Base-by-base conservation (phyloP, 1,140 invertebrate species). In the Trichogramma pretiosum region DNA sequence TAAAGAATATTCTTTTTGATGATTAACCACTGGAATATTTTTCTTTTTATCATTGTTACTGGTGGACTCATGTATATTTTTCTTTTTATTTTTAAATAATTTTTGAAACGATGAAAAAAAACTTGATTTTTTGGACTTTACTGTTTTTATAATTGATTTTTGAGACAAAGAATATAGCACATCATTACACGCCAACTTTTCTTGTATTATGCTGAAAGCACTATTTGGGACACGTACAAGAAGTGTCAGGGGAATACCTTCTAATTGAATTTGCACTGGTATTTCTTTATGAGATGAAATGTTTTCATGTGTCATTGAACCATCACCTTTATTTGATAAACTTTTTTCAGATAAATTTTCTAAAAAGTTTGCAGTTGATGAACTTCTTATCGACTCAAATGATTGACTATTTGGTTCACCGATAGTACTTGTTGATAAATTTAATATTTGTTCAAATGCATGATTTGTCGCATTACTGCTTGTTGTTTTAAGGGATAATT, bases 31-130 rank as follows among this genome's bases (percentile, higher is more conserved):
- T n/a, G n/a, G n/a, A n/a, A 45, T 3, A 19, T 14, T 13, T 36
- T 26, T n/a, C 7, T 43, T 9, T 18, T 21, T 43, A n/a, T 19
- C 18, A 7, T 30, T 10, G 13, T 19, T 19, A 11, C 17, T 21
- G 23, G 8, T 14, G 7, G n/a, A n/a, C n/a, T n/a, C n/a, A 16
- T 9, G n/a, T n/a, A 16, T n/a, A 28, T 18, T 26, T 8, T 17
- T 47, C 34, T 47, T 47, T 14, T 40, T 47, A 17, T 8, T 47
- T 32, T 5, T 26, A 16, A 17, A 40, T n/a, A 30, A 3, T 36
- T 28, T 37, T 26, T 28, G 10, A 13, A 35, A 16, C n/a, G 28
- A 11, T 14, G 14, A 45, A n/a, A 2, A 14, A 18, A 24, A 13
- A 26, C 19, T 8, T 36, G 0, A 7, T n/a, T 45, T 37, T 5